Evolutionary conservation across 2,888 invertebrate species (phyloP).

Genomic region (Erebia aethiops): DNA sequence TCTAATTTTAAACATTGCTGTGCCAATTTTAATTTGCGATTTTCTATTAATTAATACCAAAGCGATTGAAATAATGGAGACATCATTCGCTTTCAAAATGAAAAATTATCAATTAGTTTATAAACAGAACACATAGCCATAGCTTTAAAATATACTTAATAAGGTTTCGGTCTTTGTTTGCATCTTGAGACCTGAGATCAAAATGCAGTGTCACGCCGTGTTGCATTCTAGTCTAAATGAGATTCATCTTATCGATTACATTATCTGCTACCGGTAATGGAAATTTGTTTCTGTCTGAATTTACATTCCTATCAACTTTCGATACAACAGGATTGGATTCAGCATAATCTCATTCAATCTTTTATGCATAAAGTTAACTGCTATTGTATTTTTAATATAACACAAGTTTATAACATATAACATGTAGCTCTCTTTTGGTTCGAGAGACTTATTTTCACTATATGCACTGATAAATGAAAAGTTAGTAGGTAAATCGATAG

Average conservation of each 20-base stretch:
- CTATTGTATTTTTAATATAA: slow-evolving; percentile 20
- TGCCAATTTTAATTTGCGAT: too few species aligned
- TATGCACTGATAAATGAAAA: too few species aligned
- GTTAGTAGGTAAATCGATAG: too few species aligned
- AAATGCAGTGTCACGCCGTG: slow-evolving; percentile 63
- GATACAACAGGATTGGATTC: slow-evolving; percentile 7
- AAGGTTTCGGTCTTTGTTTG: slow-evolving; percentile 39
- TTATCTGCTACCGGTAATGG: slow-evolving; percentile 60
- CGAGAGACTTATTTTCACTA: too few species aligned
- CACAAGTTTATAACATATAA: not conserved
- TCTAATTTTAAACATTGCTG: too few species aligned
- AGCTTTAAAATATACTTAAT: not conserved
- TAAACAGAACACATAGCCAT: slow-evolving; percentile 12
- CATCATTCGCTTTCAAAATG: too few species aligned
- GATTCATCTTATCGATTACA: slow-evolving; percentile 66
- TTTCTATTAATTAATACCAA: too few species aligned
- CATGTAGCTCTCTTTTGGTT: not conserved
- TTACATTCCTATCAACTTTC: slow-evolving; percentile 24
- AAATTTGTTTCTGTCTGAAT: slow-evolving; percentile 35
- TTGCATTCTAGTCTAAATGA: slow-evolving; percentile 60
- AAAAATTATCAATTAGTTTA: not conserved
- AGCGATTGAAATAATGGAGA: too few species aligned
- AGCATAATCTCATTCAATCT: slow-evolving; percentile 8
- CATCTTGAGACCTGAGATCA: slow-evolving; percentile 40
- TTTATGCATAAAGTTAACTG: slow-evolving; percentile 1